A percentile compares a stretch with the other conserved stretches of the same genome.
Evolutionary conservation across 2,797 vertebrate genomes (phyloP).

Genomic region (Girardinus metallicus): DNA sequence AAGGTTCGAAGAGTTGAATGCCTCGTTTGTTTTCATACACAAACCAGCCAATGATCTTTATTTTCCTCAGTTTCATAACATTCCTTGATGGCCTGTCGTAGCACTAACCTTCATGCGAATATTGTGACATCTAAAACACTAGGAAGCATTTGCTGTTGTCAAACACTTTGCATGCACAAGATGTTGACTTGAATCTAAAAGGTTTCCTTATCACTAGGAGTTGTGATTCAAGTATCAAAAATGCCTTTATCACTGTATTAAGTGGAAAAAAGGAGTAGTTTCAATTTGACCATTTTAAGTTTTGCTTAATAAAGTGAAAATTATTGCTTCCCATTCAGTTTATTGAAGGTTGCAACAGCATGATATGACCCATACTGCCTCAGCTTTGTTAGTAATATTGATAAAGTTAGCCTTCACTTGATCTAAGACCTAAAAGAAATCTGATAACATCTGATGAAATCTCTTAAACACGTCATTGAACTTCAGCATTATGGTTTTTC

Average conservation of each 20-base stretch:
- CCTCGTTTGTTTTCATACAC: slow-evolving; percentile 41
- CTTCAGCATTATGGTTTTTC: background rate
- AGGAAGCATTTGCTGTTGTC: slow-evolving; percentile 19
- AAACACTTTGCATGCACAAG: slow-evolving; percentile 29
- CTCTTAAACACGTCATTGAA: slow-evolving; percentile 1
- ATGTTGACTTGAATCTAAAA: background rate
- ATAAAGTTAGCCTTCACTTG: slow-evolving; percentile 7
- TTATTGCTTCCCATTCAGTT: background rate
- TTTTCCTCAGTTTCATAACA: slow-evolving; percentile 39
- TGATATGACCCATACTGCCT: background rate
- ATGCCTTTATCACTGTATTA: background rate
- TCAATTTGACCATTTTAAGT: background rate
- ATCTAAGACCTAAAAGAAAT: slow-evolving; percentile 3
- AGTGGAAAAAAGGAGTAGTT: background rate
- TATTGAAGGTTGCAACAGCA: slow-evolving; percentile 5
- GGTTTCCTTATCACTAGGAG: background rate
- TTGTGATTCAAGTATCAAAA: background rate
- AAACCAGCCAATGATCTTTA: slow-evolving; percentile 35
- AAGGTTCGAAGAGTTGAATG: slow-evolving; percentile 72
- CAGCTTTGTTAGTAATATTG: background rate
- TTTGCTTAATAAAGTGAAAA: background rate
- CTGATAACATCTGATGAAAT: background rate
- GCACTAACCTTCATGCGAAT: slow-evolving; percentile 27
- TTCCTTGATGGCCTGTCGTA: slow-evolving; percentile 32
- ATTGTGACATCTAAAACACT: slow-evolving; percentile 18